phyloP scores from a whole-genome alignment of 2,888 invertebrate species.

The Drosophila limbata region DNA sequence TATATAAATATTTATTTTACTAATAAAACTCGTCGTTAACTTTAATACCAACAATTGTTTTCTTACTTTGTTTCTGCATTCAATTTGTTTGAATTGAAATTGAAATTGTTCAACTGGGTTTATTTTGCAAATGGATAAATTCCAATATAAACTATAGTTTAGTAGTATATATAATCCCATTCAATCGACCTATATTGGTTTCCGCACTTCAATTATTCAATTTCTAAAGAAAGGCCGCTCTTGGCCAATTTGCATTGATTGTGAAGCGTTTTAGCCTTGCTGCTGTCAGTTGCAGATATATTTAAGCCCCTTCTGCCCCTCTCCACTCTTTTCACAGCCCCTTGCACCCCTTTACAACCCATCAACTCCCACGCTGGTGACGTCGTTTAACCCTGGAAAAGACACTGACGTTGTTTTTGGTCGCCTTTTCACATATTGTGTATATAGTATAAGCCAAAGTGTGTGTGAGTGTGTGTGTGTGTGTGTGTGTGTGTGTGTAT shows the following conservation, averaged over 20 bases:
- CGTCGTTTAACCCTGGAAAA: conserved; percentile 55
- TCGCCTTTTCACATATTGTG: conserved; percentile 19
- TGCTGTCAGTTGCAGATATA: conserved; percentile 9
- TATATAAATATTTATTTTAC: too few species aligned
- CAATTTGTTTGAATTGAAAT: too few species aligned
- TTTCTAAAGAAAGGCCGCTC: not conserved
- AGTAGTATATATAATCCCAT: too few species aligned
- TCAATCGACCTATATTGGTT: not conserved
- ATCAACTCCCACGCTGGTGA: conserved; percentile 51
- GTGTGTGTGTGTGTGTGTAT: conserved; percentile 43
- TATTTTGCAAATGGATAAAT: too few species aligned
- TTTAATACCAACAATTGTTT: too few species aligned
- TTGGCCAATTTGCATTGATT: conserved; percentile 3
- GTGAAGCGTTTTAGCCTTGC: conserved; percentile 10
- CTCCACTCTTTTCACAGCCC: not conserved
- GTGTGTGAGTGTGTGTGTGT: conserved; percentile 17
- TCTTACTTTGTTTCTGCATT: too few species aligned
- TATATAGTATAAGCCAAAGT: not conserved
- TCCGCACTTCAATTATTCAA: not conserved
- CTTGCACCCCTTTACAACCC: not conserved
- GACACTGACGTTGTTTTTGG: conserved; percentile 39
- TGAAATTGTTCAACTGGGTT: too few species aligned
- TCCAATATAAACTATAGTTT: too few species aligned
- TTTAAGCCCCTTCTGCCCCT: not conserved
- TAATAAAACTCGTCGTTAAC: too few species aligned